A percentile compares a stretch with the other conserved stretches of the same genome.
These are phyloP conservation scores for Bombylius major DNA, from an alignment of 2,888 invertebrate species.

Conservation along the genomic window DNA sequence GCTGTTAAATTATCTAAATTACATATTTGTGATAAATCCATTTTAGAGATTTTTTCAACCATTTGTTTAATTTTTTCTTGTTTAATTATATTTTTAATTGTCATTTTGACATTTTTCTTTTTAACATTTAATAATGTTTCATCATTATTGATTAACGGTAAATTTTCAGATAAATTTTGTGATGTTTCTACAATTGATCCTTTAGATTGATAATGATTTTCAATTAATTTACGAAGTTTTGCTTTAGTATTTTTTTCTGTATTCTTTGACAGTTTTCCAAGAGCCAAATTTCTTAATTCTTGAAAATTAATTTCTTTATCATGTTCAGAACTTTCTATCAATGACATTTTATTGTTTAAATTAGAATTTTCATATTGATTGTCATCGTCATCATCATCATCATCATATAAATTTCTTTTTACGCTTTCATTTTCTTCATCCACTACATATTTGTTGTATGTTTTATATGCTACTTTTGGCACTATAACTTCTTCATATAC, in stretches of 20 bases:
- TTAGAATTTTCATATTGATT: too few species aligned
- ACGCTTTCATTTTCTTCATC: constrained; percentile 5
- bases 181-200: constrained; percentile 27
- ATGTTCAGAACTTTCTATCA: background rate
- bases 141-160: background rate
- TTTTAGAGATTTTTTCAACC: constrained; percentile 36
- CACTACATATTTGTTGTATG: background rate
- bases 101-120: constrained; percentile 20
- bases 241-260: constrained; percentile 24
- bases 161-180: background rate
- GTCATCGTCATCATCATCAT: constrained; percentile 2
- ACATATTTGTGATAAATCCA: constrained; percentile 38
- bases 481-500: background rate
- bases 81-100: constrained; percentile 30
- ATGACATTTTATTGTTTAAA: too few species aligned
- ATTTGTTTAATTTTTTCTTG: constrained; percentile 37
- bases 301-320: constrained; percentile 30
- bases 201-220: constrained; percentile 29
- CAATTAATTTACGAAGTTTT: constrained; percentile 29
- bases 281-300: constrained; percentile 28
- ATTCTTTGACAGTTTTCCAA: constrained; percentile 22
- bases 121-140: constrained; percentile 3
- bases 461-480: background rate
- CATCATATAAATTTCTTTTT: constrained; percentile 1
- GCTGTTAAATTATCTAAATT: constrained; percentile 39